Percentiles rank a stretch among this genome's conserved stretches.
Evolutionary conservation across 2,888 invertebrate species (phyloP).

Genomic region (Mantis religiosa): DNA sequence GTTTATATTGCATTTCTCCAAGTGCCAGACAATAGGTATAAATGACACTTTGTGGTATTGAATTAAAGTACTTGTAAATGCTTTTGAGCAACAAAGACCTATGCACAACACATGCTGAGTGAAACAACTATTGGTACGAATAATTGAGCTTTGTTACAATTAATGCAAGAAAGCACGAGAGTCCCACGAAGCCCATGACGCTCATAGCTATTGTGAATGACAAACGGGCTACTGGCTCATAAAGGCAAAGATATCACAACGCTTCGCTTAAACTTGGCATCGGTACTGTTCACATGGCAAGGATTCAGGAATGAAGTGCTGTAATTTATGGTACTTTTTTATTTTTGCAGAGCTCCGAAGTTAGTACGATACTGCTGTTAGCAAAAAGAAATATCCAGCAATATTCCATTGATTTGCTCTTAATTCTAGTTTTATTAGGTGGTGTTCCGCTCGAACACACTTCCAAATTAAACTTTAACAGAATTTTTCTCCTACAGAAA

Average conservation of each 20-base stretch:
- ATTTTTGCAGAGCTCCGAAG: not conserved
- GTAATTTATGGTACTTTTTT: not conserved
- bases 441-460: not conserved
- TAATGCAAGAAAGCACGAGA: not conserved
- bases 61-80: too few relatives aligned
- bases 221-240: not conserved
- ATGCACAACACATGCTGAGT: too few relatives aligned
- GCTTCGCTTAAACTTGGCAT: not conserved
- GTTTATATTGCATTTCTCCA: too few relatives aligned
- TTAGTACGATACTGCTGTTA: not conserved
- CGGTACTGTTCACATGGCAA: not conserved
- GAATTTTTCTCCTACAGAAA: too few relatives aligned
- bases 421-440: too few relatives aligned
- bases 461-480: too few relatives aligned
- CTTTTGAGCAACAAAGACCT: too few relatives aligned
- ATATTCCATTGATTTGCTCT: not conserved
- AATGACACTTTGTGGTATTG: too few relatives aligned
- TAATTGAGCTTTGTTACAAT: too few relatives aligned
- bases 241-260: not conserved
- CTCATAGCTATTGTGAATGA: not conserved
- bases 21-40: too few relatives aligned
- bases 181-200: not conserved
- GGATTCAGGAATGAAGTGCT: not conserved
- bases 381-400: not conserved
- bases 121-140: too few relatives aligned